Evolutionary conservation across 2,888 invertebrate species (phyloP).

Genomic region (Eulithis prunata): DNA sequence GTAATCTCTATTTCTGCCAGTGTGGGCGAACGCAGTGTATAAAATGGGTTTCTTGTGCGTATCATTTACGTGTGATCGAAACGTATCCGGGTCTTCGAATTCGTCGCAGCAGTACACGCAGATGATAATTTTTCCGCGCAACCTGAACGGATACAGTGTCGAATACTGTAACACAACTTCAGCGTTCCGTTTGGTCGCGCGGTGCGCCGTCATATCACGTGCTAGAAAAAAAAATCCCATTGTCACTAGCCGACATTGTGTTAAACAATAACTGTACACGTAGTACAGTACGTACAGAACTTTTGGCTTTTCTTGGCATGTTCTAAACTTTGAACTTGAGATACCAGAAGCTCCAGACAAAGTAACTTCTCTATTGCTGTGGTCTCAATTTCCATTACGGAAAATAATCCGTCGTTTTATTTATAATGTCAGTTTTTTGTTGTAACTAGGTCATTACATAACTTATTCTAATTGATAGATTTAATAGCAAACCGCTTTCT

Average conservation of each 20-base stretch:
- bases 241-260: constrained; percentile 19
- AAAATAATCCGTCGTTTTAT: no score
- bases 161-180: constrained; percentile 72
- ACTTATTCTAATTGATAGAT: no score
- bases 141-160: constrained; percentile 75
- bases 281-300: no score
- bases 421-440: no score
- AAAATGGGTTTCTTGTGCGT: constrained; percentile 61
- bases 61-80: constrained; percentile 62
- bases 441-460: no score
- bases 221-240: constrained; percentile 71
- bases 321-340: background rate
- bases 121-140: constrained; percentile 62
- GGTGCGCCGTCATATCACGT: constrained; percentile 18
- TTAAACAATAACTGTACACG: no score
- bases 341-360: background rate
- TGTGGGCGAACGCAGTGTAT: constrained; percentile 68
- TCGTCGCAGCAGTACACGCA: constrained; percentile 77
- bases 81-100: constrained; percentile 62
- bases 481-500: no score
- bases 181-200: constrained; percentile 65
- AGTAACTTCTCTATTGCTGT: background rate
- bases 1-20: constrained; percentile 58
- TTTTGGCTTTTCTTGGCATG: no score
- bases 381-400: no score